These are phyloP conservation scores for Stomatorhinus walkeri DNA, from an alignment of 2,797 vertebrate genomes.

Conservation along the genomic window DNA sequence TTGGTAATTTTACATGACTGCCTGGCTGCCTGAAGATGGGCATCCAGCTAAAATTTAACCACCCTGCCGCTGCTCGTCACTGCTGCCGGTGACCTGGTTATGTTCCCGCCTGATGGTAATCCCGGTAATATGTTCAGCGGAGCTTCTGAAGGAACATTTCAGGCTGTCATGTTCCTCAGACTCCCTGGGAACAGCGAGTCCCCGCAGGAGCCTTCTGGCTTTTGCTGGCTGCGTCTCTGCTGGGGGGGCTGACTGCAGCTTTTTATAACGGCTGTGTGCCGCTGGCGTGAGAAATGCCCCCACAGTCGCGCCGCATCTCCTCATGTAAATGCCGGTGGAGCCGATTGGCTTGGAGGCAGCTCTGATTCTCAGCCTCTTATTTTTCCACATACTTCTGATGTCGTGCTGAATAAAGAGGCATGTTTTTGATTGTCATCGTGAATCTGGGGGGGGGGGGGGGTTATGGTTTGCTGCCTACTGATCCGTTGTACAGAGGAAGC, in stretches of 20 bases:
- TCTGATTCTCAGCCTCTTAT: neutral
- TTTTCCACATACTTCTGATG: neutral
- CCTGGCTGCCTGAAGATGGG: neutral
- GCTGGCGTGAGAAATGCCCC: neutral
- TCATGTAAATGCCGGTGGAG: neutral
- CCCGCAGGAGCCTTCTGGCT: neutral
- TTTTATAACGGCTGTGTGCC: neutral
- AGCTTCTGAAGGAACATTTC: neutral
- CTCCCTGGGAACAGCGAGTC: neutral
- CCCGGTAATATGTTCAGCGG: neutral
- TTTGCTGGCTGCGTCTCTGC: neutral
- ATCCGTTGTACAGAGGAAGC: neutral
- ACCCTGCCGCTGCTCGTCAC: neutral
- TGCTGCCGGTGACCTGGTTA: neutral
- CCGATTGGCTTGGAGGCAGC: neutral
- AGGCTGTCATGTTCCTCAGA: neutral
- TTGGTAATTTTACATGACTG: neutral
- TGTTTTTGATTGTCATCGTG: neutral
- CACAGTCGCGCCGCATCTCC: no score
- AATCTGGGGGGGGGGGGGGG: neutral
- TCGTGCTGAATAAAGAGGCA: neutral
- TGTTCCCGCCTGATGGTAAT: neutral
- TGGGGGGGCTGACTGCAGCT: neutral
- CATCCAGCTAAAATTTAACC: neutral
- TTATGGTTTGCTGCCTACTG: neutral